A percentile compares a stretch with the other conserved stretches of the same genome.
Evolutionary conservation across 2,888 invertebrate species (phyloP).

Genomic region (Hirtodrosophila trivittata): DNA sequence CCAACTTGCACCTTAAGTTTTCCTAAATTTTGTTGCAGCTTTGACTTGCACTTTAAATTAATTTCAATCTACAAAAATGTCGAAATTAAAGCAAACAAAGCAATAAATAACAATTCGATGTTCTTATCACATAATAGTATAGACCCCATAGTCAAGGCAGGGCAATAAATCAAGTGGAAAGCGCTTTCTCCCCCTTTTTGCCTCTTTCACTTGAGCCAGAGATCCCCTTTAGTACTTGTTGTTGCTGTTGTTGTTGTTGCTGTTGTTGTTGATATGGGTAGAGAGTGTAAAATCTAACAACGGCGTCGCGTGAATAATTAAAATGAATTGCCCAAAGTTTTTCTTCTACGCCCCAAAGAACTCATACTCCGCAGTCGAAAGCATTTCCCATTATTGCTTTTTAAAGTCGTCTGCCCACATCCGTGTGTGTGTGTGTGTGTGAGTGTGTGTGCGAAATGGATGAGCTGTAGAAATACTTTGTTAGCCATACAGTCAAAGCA

Average conservation of each 20-base stretch:
- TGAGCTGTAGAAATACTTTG: conserved; percentile 54
- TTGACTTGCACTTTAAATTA: conserved; percentile 42
- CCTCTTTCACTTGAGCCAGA: conserved; percentile 5
- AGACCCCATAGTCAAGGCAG: conserved; percentile 29
- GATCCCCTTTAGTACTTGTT: conserved; percentile 12
- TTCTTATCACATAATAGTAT: conserved; percentile 72
- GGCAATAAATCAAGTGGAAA: conserved; percentile 71
- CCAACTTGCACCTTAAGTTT: conserved; percentile 1
- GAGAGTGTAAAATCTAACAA: conserved; percentile 61
- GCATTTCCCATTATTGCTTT: conserved; percentile 66
- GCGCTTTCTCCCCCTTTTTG: conserved; percentile 33
- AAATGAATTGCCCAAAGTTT: conserved; percentile 68
- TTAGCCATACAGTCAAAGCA: conserved; percentile 55
- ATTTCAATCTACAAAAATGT: conserved; percentile 48
- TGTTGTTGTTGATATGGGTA: conserved; percentile 53
- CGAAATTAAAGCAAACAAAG: conserved; percentile 36
- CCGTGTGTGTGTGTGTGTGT: conserved; percentile 3
- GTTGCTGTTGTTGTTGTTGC: conserved; percentile 38
- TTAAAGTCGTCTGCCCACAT: too few species aligned
- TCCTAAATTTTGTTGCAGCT: too few species aligned
- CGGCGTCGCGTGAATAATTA: conserved; percentile 71
- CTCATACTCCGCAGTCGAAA: conserved; percentile 17
- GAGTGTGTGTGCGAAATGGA: too few species aligned
- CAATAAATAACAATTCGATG: conserved; percentile 77
- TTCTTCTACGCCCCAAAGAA: conserved; percentile 6